These are phyloP conservation scores for Premnoplex brunnescens DNA, from an alignment of 2,797 vertebrate species.

Conservation along the genomic window DNA sequence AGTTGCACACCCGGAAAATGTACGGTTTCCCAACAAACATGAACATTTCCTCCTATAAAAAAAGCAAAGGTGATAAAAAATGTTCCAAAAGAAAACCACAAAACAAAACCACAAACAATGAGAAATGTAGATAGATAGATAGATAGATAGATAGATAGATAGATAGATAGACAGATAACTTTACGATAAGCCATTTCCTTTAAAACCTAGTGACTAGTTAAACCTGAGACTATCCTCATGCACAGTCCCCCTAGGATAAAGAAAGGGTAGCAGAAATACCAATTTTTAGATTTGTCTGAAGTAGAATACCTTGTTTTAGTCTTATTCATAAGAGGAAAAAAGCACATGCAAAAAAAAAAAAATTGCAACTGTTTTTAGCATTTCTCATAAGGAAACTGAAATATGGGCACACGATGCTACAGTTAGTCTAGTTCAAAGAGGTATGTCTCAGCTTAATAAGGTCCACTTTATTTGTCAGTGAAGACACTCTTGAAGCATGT, in stretches of 20 bases:
- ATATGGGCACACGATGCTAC: neutral
- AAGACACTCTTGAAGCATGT: slow-evolving; percentile 31
- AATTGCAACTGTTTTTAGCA: neutral
- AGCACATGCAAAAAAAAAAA: neutral
- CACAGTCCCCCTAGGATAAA: neutral
- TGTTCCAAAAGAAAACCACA: neutral
- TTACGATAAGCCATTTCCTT: neutral
- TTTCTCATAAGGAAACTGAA: neutral
- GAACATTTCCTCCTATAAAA: neutral
- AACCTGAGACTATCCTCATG: neutral
- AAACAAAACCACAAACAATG: neutral
- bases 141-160: too few relatives aligned
- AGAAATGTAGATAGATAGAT: neutral
- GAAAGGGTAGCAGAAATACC: neutral
- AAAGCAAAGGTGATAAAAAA: neutral
- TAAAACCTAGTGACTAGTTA: neutral
- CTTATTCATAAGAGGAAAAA: neutral
- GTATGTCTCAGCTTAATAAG: slow-evolving; percentile 48
- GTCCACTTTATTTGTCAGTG: slow-evolving; percentile 59
- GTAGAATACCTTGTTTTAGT: neutral
- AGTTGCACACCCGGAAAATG: neutral
- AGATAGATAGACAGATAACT: neutral
- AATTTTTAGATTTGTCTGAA: neutral
- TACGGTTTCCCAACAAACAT: neutral
- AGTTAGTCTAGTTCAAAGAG: slow-evolving; percentile 31